Evolutionary conservation across 2,888 invertebrate genomes (phyloP).

Genomic region (Drosophila neotestacea): DNA sequence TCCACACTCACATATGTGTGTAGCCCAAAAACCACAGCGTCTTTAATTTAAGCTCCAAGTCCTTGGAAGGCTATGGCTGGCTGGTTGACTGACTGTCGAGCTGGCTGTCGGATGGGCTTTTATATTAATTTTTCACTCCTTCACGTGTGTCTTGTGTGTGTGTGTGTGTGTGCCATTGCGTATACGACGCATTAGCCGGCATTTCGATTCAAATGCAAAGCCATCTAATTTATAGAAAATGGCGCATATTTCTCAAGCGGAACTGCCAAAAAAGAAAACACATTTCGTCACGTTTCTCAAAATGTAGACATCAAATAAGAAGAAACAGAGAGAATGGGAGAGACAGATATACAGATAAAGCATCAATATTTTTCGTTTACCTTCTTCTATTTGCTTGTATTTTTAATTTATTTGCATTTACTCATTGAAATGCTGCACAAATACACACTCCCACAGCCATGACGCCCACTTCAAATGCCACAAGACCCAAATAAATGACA

Average conservation of each 20-base stretch:
- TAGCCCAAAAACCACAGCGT: constrained; percentile 55
- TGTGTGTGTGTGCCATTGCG: constrained; percentile 36
- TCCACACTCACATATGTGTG: constrained; percentile 7
- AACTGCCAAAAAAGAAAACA: constrained; percentile 23
- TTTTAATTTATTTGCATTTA: constrained; percentile 79
- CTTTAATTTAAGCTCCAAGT: constrained; percentile 54
- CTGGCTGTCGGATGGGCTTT: constrained; percentile 22
- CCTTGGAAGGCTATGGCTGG: constrained; percentile 3
- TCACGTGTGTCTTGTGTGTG: constrained; percentile 31
- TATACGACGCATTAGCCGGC: constrained; percentile 65
- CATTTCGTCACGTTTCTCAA: constrained; percentile 71
- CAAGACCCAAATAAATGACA: constrained; percentile 72
- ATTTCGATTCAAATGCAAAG: constrained; percentile 51
- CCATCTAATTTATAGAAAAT: constrained; percentile 73
- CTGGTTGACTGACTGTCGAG: constrained; percentile 8
- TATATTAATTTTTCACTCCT: constrained; percentile 44
- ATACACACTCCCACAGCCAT: constrained; percentile 44
- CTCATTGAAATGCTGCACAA: constrained; percentile 79
- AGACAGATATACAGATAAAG: constrained; percentile 6
- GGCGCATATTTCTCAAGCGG: constrained; percentile 61
- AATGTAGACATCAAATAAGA: constrained; percentile 57
- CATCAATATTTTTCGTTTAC: constrained; percentile 71
- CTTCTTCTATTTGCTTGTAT: constrained; percentile 63
- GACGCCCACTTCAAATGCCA: constrained; percentile 52
- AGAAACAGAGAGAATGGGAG: constrained; percentile 3